Percentiles rank a stretch among this genome's conserved stretches.
Conservation (phyloP, 2,888 invertebrate species). For the Baronia brevicornis region DNA sequence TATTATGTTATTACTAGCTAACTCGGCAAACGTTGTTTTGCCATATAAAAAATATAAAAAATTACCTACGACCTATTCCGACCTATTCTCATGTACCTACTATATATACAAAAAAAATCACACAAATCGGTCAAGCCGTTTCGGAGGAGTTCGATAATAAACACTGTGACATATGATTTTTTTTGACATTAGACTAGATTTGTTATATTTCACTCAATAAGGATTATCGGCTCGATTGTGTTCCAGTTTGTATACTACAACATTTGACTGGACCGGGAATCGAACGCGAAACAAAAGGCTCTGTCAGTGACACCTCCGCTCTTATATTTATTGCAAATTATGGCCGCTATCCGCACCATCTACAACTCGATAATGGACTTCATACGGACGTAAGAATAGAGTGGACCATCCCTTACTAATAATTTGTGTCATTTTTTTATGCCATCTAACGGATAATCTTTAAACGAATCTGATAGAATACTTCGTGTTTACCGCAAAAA, state of each 20-base stretch:
- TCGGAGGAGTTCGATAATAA: too few species aligned
- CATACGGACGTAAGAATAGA: conserved; percentile 33
- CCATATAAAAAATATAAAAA: too few species aligned
- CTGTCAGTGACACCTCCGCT: conserved; percentile 48
- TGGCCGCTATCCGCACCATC: conserved; percentile 60
- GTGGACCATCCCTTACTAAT: conserved; percentile 28
- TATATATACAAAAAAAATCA: too few species aligned
- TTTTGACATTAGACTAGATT: background rate
- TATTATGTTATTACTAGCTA: too few species aligned
- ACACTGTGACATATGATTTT: background rate
- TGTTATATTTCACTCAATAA: conserved; percentile 8
- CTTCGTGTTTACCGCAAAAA: too few species aligned
- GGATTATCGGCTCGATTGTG: conserved; percentile 5
- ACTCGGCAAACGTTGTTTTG: too few species aligned
- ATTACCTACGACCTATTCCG: too few species aligned
- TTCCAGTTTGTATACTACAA: conserved; percentile 4
- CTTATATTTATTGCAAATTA: conserved; percentile 74
- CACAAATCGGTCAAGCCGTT: too few species aligned
- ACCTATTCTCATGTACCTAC: too few species aligned
- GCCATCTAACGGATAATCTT: too few species aligned
- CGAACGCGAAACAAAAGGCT: conserved; percentile 39
- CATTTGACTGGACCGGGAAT: conserved; percentile 21
- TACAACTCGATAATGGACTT: conserved; percentile 65
- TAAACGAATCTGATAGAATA: too few species aligned
- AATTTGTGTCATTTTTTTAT: too few species aligned